These are phyloP conservation scores for Drosophila pectinifera DNA, from an alignment of 1,140 invertebrate genomes.

Conservation along the genomic window DNA sequence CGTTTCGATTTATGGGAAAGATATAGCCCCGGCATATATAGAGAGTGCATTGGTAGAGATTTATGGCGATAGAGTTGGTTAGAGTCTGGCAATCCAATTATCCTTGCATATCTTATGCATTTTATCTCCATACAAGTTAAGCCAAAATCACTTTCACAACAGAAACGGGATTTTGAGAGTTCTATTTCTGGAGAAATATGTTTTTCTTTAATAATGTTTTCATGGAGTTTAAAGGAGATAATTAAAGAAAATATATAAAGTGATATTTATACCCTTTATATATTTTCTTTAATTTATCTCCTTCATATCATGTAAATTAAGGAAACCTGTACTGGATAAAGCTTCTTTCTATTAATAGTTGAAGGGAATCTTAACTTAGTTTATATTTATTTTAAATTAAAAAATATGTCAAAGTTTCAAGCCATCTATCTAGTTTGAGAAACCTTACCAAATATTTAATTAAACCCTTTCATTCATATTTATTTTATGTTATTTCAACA, in stretches of 20 bases:
- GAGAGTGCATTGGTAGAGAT: conserved; percentile 21
- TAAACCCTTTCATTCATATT: neutral
- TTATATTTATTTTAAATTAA: too few relatives aligned
- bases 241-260: neutral
- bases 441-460: too few relatives aligned
- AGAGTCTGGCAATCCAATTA: conserved; percentile 40
- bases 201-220: neutral
- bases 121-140: conserved; percentile 35
- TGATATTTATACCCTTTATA: neutral
- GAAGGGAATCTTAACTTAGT: too few relatives aligned
- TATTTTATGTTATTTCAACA: neutral
- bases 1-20: conserved; percentile 71
- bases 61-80: conserved; percentile 7
- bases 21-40: conserved; percentile 34
- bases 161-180: neutral
- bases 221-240: neutral
- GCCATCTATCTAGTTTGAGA: too few relatives aligned
- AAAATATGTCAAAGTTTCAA: too few relatives aligned
- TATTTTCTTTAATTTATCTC: too few relatives aligned
- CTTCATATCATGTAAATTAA: too few relatives aligned
- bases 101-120: conserved; percentile 22
- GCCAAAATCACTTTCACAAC: conserved; percentile 8
- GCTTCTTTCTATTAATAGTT: too few relatives aligned
- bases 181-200: neutral
- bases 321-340: too few relatives aligned